Evolutionary conservation across 2,113 vertebrate species (phyloP).

Genomic region (Hystrix brachyura): DNA sequence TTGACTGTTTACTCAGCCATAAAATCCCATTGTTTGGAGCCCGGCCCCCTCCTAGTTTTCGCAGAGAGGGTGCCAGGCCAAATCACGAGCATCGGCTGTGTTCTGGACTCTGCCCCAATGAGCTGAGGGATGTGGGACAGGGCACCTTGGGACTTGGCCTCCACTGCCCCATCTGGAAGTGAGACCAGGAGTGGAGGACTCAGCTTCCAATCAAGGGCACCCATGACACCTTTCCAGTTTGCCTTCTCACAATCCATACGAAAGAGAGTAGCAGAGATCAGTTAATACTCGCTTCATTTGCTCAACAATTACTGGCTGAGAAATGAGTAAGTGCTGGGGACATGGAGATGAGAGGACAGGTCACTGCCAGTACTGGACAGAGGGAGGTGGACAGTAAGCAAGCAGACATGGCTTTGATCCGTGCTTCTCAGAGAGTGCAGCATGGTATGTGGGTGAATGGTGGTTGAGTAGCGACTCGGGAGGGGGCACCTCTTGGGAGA

Average conservation of each 20-base stretch:
- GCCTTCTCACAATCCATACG: not conserved
- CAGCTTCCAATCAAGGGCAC: not conserved
- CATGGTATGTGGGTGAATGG: accelerated
- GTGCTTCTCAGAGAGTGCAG: not conserved
- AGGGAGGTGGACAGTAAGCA: not conserved
- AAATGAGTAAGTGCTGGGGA: not conserved
- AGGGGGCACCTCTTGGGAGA: not conserved
- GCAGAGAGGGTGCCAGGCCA: not conserved
- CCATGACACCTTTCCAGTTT: not conserved
- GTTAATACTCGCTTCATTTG: not conserved
- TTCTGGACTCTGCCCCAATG: not conserved
- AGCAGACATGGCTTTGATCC: not conserved
- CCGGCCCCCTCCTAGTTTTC: not conserved
- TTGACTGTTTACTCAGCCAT: not conserved
- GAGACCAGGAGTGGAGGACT: not conserved
- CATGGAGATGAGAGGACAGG: not conserved
- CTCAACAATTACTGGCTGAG: not conserved
- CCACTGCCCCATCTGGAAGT: not conserved
- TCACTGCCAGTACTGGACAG: not conserved
- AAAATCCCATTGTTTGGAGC: not conserved
- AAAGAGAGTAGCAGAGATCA: not conserved
- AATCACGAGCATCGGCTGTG: not conserved
- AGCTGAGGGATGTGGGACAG: not conserved
- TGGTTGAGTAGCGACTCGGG: not conserved
- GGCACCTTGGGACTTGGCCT: not conserved